Base-by-base conservation (phyloP, 2,888 invertebrate genomes). In the Cryptocephalus moraei region DNA sequence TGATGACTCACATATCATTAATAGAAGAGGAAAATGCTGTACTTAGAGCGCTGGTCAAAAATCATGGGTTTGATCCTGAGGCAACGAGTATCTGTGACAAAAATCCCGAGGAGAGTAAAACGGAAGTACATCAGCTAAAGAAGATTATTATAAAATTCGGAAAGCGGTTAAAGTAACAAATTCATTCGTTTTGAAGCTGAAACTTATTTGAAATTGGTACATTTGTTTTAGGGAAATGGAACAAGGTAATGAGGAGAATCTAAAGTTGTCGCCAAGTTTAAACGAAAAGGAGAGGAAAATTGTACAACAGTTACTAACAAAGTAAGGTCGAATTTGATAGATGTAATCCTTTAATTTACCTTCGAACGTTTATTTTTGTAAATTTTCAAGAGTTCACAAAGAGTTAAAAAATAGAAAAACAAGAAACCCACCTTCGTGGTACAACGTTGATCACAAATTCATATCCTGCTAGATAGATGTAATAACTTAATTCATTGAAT, bases 121-220 rank as follows among this genome's bases (percentile, higher is more conserved):
- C 32, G 3, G 51, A 51, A 11, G 9, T 43, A 10, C 14, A 41
- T 2, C 51, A 57, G 13, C 53, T 64, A 47, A 64, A 60, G 51
- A 61, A 62, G 45, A 65, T 66, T 39, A 60, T 66, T 33, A 51
- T 61, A 8, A 66, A 66, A 57, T 53, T 60, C 39, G 62, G 61
- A 48, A 61, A 56, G 44, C 54, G 55, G 48, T 51, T 61, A 22
- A 22, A 6, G 22, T 22, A 22, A 22, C 2, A 22, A 22, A 22
- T 22, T 22, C 43, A 38, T n/a, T n/a, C n/a, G 14, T 45, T 12
- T 36, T 36, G 32, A 10, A 12, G 8, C 1, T 10, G 32, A 8
- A 4, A 34, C 11, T 34, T 8, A 36, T 12, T 34, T 34, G 10
- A 34, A 9, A 11, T 4, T 11, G 22, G n/a, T 31, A 42, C 9